Conservation (phyloP, 1,140 invertebrate genomes). For the Pseudomyrmex flavicornis region DNA sequence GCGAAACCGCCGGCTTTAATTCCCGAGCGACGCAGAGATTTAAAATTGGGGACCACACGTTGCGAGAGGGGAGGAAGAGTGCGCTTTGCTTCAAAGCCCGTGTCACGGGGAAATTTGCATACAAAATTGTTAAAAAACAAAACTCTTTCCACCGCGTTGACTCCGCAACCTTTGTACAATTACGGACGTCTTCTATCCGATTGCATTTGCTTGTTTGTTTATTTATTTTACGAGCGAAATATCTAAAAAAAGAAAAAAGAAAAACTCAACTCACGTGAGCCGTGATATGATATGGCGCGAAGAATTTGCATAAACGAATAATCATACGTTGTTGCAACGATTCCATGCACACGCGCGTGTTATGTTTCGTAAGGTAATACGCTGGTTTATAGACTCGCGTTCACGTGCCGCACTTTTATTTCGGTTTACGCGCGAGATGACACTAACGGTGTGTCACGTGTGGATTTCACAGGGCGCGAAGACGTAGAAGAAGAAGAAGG, state of each 20-base stretch:
- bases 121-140: conserved; percentile 42
- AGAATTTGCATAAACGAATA: not conserved
- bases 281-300: too few relatives aligned
- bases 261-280: not conserved
- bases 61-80: too few relatives aligned
- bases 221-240: not conserved
- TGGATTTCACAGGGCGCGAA: conserved; percentile 22
- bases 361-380: not conserved
- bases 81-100: conserved; percentile 25
- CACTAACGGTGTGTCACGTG: not conserved
- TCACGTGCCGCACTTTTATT: conserved; percentile 18
- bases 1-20: conserved; percentile 41
- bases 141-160: not conserved
- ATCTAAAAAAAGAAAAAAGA: not conserved
- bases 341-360: not conserved
- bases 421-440: conserved; percentile 20
- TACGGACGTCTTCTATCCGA: not conserved
- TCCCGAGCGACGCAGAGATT: conserved; percentile 36
- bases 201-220: not conserved
- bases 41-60: conserved; percentile 23
- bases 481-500: not conserved
- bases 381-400: not conserved
- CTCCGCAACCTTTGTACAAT: conserved; percentile 1
- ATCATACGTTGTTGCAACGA: not conserved
- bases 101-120: conserved; percentile 45